phyloP scores from a whole-genome alignment of 2,797 vertebrate genomes.

The Halcyon badia region DNA sequence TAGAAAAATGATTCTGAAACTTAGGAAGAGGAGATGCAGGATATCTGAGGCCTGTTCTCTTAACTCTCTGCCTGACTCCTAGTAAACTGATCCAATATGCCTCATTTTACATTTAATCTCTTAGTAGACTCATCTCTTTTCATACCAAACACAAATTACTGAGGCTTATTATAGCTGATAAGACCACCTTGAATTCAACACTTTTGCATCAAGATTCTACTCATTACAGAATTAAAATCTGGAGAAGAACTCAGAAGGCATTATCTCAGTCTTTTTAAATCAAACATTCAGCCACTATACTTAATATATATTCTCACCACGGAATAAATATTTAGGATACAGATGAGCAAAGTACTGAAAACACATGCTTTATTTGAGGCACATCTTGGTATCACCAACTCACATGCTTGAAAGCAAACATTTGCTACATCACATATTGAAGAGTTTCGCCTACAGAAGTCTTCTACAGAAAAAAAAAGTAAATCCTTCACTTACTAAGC shows the following conservation, averaged over 20 bases:
- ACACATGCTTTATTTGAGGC: neutral
- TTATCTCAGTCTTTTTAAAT: neutral
- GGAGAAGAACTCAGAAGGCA: neutral
- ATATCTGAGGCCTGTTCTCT: neutral
- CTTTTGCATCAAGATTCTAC: rapidly evolving
- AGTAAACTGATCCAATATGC: neutral
- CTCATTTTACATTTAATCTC: neutral
- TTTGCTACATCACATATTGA: neutral
- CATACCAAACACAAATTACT: neutral
- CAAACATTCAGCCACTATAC: neutral
- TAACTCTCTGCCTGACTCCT: neutral
- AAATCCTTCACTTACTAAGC: neutral
- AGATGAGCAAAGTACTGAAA: neutral
- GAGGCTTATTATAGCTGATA: neutral
- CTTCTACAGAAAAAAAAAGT: neutral
- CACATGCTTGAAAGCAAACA: neutral
- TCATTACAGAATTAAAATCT: neutral
- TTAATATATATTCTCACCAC: neutral
- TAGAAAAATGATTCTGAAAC: neutral
- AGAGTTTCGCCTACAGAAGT: neutral
- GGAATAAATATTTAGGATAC: neutral
- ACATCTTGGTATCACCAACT: neutral
- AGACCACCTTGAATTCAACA: neutral
- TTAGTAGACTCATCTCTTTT: neutral
- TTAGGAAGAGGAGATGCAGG: neutral